Evolutionary conservation across 2,113 vertebrate species (phyloP).

Genomic region (Syrrhaptes paradoxus): DNA sequence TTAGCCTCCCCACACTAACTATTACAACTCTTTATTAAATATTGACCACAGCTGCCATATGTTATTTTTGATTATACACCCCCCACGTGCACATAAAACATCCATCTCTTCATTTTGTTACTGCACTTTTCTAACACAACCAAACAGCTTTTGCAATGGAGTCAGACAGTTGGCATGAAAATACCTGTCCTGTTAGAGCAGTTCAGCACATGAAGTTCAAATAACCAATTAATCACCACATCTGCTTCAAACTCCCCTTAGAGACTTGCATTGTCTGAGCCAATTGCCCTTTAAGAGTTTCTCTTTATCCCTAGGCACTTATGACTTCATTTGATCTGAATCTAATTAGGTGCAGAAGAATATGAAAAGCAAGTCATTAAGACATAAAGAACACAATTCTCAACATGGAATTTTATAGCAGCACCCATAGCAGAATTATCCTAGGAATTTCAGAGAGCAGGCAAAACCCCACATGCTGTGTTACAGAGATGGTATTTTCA

Average conservation of each 20-base stretch:
- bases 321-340: constrained; percentile 59
- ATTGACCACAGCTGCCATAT: background rate
- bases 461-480: background rate
- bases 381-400: background rate
- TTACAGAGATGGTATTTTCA: background rate
- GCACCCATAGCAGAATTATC: background rate
- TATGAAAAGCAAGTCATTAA: constrained; percentile 38
- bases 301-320: constrained; percentile 41
- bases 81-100: background rate
- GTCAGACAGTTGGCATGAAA: constrained; percentile 25
- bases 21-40: background rate
- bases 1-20: background rate
- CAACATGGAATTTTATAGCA: background rate
- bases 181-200: constrained; percentile 60
- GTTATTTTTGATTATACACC: background rate
- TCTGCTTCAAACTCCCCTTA: constrained; percentile 38
- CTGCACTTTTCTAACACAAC: background rate
- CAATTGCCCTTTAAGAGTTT: constrained; percentile 56
- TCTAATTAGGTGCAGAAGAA: constrained; percentile 52
- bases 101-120: background rate
- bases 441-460: background rate
- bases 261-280: constrained; percentile 12
- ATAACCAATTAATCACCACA: constrained; percentile 45
- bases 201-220: constrained; percentile 22
- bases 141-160: background rate